These are phyloP conservation scores for Drosophila carrolli DNA, from an alignment of 1,140 invertebrate species.

Conservation along the genomic window DNA sequence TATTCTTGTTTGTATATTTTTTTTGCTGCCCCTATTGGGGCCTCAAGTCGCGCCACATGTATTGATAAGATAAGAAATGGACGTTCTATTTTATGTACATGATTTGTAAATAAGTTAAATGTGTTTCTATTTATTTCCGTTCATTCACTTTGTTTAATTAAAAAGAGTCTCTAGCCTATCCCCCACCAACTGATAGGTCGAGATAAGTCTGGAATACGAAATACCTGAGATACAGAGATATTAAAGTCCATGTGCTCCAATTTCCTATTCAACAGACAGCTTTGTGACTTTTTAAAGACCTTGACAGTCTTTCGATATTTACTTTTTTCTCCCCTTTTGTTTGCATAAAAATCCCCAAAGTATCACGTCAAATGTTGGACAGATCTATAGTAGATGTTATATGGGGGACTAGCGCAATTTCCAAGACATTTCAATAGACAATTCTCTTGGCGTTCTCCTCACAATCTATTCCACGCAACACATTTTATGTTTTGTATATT, in stretches of 20 bases:
- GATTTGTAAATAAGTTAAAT: conserved; percentile 4
- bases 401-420: conserved; percentile 14
- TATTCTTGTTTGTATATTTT: conserved; percentile 9
- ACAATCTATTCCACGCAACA: conserved; percentile 35
- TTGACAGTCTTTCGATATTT: conserved; percentile 50
- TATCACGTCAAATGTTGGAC: conserved; percentile 20
- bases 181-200: conserved; percentile 13
- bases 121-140: conserved; percentile 58
- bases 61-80: conserved; percentile 36
- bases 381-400: conserved; percentile 12
- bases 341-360: conserved; percentile 31
- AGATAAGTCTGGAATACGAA: conserved; percentile 23
- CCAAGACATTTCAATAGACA: conserved; percentile 32
- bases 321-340: not conserved
- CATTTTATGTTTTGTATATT: conserved; percentile 37
- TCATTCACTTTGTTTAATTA: conserved; percentile 69
- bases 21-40: conserved; percentile 17
- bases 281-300: conserved; percentile 72
- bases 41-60: conserved; percentile 11
- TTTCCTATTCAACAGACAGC: conserved; percentile 37
- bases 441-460: conserved; percentile 11
- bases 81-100: conserved; percentile 7
- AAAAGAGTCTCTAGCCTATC: conserved; percentile 24
- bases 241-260: conserved; percentile 35
- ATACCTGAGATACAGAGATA: conserved; percentile 33